A percentile compares a stretch with the other conserved stretches of the same genome.
Conservation (phyloP, 2,888 invertebrate genomes). For the Chymomyza fuscimana region DNA sequence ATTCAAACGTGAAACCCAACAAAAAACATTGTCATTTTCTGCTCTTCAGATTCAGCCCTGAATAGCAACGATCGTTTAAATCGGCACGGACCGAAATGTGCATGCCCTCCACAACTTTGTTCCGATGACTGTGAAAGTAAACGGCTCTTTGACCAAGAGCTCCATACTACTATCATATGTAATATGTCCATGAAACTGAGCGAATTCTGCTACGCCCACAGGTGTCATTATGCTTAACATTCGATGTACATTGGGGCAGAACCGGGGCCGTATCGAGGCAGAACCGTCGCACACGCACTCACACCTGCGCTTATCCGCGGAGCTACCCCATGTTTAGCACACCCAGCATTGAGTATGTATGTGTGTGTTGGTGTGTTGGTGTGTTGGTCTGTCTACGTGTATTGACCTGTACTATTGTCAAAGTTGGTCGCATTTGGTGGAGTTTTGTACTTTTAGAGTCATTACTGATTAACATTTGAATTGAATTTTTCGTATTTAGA, state of each 20-base stretch:
- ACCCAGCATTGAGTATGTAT: conserved; percentile 37
- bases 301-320: conserved; percentile 47
- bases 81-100: conserved; percentile 7
- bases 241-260: conserved; percentile 65
- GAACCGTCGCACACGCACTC: conserved; percentile 47
- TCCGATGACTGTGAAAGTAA: conserved; percentile 26
- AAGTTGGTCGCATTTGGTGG: conserved; percentile 46
- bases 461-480: conserved; percentile 73
- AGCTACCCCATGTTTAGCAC: conserved; percentile 41
- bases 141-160: conserved; percentile 39
- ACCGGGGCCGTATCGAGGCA: conserved; percentile 57
- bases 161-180: conserved; percentile 25
- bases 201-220: conserved; percentile 55
- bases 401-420: conserved; percentile 53
- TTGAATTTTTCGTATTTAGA: conserved; percentile 60
- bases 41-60: neutral
- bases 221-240: conserved; percentile 64
- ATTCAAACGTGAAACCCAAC: conserved; percentile 68
- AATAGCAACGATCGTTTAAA: conserved; percentile 10
- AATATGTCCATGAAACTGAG: conserved; percentile 60
- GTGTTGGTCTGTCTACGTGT: conserved; percentile 8
- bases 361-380: conserved; percentile 1
- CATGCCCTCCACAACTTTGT: conserved; percentile 55
- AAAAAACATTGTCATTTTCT: conserved; percentile 28
- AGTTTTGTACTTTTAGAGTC: conserved; percentile 45